Conservation (phyloP, 2,888 invertebrate genomes). For the Catocala fraxini region DNA sequence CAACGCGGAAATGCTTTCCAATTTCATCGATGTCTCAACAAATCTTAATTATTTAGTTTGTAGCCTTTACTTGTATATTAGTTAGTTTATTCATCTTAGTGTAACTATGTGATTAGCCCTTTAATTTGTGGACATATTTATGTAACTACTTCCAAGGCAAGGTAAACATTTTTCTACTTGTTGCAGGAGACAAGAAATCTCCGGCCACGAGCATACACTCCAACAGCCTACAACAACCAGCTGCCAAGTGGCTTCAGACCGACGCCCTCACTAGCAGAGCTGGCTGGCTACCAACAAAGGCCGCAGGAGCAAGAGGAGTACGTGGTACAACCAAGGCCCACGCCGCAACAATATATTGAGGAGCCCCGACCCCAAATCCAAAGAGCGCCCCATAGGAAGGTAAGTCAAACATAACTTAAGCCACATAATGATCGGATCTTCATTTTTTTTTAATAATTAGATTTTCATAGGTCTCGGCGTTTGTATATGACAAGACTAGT, state of each 20-base stretch:
- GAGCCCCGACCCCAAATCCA: constrained; percentile 90
- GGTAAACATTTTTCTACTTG: neutral
- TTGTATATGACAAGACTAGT: no score
- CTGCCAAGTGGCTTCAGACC: constrained; percentile 81
- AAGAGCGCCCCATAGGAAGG: constrained; percentile 73
- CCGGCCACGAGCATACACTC: constrained; percentile 80
- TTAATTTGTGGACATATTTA: no score
- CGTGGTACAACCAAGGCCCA: constrained; percentile 58
- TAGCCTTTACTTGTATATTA: no score
- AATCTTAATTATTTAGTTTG: no score
- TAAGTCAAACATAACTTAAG: constrained; percentile 31
- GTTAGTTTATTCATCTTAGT: no score
- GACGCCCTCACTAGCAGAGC: constrained; percentile 79
- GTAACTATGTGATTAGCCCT: no score
- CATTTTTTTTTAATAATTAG: no score
- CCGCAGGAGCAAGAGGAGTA: constrained; percentile 67
- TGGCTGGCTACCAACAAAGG: constrained; percentile 81
- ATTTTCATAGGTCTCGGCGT: no score
- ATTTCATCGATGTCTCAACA: no score
- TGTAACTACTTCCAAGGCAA: no score
- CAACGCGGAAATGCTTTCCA: no score
- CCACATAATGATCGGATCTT: no score
- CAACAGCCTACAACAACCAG: constrained; percentile 70
- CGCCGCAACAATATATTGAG: constrained; percentile 79
- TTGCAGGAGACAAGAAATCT: constrained; percentile 82